Conservation (phyloP, 2,888 invertebrate species). For the Boloria selene region DNA sequence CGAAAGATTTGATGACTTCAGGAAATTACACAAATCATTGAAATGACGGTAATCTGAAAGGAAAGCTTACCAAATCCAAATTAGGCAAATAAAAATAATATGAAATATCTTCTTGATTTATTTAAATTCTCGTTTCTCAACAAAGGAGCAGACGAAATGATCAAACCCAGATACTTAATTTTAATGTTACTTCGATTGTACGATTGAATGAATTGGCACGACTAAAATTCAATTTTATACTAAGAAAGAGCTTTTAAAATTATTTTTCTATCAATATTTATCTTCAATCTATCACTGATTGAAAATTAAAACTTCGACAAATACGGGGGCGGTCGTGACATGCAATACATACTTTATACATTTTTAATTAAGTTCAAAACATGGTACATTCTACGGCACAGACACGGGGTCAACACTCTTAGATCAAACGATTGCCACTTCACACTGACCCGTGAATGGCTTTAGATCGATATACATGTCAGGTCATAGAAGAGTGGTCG, state of each 20-base stretch:
- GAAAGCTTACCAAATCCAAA: not conserved
- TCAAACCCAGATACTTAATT: not conserved
- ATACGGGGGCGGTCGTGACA: conserved; percentile 66
- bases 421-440: conserved; percentile 57
- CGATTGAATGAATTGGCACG: conserved; percentile 13
- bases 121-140: too few relatives aligned
- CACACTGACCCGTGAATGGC: conserved; percentile 50
- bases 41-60: not conserved
- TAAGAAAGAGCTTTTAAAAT: conserved; percentile 24
- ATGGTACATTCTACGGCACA: conserved; percentile 62
- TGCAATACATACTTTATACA: conserved; percentile 71
- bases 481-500: conserved; percentile 43
- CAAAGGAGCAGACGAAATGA: not conserved
- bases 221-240: conserved; percentile 18
- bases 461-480: conserved; percentile 24
- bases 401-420: conserved; percentile 75
- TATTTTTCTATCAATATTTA: conserved; percentile 37
- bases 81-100: conserved; percentile 1
- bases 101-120: not conserved
- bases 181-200: conserved; percentile 19
- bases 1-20: conserved; percentile 45
- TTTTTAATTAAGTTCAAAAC: conserved; percentile 78
- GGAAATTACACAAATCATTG: conserved; percentile 58
- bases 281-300: conserved; percentile 39
- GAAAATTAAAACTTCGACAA: conserved; percentile 62